Base-by-base conservation (phyloP, 2,888 invertebrate genomes). In the Meta bourneti region DNA sequence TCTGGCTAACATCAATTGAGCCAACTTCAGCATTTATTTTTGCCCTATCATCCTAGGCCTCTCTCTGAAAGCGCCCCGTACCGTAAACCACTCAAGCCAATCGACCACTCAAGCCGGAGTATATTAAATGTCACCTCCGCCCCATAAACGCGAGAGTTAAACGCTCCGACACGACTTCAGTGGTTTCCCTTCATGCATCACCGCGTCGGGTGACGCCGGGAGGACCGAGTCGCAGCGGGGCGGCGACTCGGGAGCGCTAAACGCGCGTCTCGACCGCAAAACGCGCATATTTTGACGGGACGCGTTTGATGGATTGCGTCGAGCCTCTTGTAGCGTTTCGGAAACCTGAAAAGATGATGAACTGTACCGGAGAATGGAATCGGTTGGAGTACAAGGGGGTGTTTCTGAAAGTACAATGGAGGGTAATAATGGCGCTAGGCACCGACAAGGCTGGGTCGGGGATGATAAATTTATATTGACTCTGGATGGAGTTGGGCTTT, bases 61-160 rank as follows among this genome's bases (percentile, higher is more conserved):
- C 49, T 49, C 6, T 49, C n/a, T 16, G 48, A 77, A 77, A 6
- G 2, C 6, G 8, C n/a, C 75, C 51, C 49, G 49, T 51, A n/a
- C 16, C 49, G 51, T 16, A 51, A n/a, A 77, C 49, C 51, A n/a
- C 51, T n/a, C 75, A 20, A 49, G 13, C 16, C 16, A 49, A 16
- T 49, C 34, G 75, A 77, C 51, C 75, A n/a, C 49, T n/a, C 34
- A 4, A 34, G 34, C 4, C 34, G 34, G 51, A 20, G 79, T 79
- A 19, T 79, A 79, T 79, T 79, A 79, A 61, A 79, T 79, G 79
- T 79, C 79, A 79, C 79, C 54, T 79, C 61, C 5, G n/a, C 75
- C 16, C 75, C 49, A 77, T 77, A 77, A 77, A 77, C 7, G 79
- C 13, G 9, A 20, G 11, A 78, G 13, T n/a, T 78, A 52, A 51